Evolutionary conservation across 1,140 invertebrate genomes (phyloP).

Genomic region (Maconellicoccus hirsutus): DNA sequence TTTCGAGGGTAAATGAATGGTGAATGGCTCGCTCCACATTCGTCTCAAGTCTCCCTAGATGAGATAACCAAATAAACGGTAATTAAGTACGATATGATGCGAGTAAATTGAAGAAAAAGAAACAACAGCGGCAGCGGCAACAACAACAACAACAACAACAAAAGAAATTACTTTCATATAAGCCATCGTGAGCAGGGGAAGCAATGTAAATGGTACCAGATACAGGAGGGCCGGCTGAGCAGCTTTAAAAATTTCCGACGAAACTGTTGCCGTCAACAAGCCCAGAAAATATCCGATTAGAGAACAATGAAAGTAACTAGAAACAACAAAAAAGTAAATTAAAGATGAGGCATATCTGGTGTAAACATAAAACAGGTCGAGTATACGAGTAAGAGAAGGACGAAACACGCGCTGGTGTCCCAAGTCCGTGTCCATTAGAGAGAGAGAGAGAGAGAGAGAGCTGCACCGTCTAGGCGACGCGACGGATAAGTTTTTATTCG

Average conservation of each 20-base stretch:
- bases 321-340: conserved; percentile 27
- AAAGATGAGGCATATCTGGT: too few relatives aligned
- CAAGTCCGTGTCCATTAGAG: too few relatives aligned
- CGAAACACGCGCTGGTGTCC: too few relatives aligned
- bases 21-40: conserved; percentile 97
- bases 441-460: too few relatives aligned
- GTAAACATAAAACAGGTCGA: too few relatives aligned
- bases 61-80: background rate
- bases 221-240: conserved; percentile 94
- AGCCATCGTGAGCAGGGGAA: conserved; percentile 92
- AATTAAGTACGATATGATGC: too few relatives aligned
- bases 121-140: too few relatives aligned
- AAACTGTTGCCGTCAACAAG: conserved; percentile 88
- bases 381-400: too few relatives aligned
- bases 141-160: conserved; percentile 4
- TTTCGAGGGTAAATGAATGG: conserved; percentile 61
- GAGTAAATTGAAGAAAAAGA: too few relatives aligned
- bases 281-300: conserved; percentile 95
- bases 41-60: conserved; percentile 78
- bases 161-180: conserved; percentile 65
- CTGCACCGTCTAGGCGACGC: too few relatives aligned
- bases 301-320: conserved; percentile 90
- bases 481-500: too few relatives aligned
- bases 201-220: conserved; percentile 90
- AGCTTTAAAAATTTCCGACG: conserved; percentile 93